Percentiles rank a stretch among this genome's conserved stretches.
Evolutionary conservation across 2,888 invertebrate genomes (phyloP).

Genomic region (Eilema sororculum): DNA sequence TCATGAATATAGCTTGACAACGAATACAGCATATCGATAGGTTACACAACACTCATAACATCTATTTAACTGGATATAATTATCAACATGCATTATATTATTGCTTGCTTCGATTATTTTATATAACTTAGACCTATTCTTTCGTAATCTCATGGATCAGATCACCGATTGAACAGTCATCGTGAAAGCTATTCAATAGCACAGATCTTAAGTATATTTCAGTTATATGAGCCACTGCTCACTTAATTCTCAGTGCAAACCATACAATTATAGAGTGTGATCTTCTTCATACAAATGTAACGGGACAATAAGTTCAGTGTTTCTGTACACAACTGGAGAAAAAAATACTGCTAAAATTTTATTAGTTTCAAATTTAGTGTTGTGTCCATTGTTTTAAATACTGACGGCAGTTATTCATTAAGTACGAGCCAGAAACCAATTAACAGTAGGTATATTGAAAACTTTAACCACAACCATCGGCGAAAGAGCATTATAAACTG

Average conservation of each 20-base stretch:
- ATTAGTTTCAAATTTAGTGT: too few relatives aligned
- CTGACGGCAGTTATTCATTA: background rate
- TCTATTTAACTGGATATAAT: background rate
- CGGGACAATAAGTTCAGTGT: background rate
- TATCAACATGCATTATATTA: too few relatives aligned
- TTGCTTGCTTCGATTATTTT: background rate
- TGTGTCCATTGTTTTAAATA: background rate
- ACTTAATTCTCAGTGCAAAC: background rate
- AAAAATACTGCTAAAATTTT: background rate
- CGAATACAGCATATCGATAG: too few relatives aligned
- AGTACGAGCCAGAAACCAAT: background rate
- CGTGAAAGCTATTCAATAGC: too few relatives aligned
- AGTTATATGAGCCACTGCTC: background rate
- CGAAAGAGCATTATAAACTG: background rate
- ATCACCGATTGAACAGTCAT: background rate
- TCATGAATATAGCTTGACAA: too few relatives aligned
- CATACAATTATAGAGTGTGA: too few relatives aligned
- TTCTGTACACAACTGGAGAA: background rate
- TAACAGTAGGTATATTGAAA: background rate
- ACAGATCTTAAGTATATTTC: too few relatives aligned
- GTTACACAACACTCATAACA: background rate
- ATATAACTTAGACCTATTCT: background rate
- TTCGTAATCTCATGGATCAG: background rate
- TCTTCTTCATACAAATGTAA: background rate
- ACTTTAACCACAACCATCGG: background rate